Conservation (phyloP, 1,140 invertebrate genomes). For the Drosophila malerkotliana region DNA sequence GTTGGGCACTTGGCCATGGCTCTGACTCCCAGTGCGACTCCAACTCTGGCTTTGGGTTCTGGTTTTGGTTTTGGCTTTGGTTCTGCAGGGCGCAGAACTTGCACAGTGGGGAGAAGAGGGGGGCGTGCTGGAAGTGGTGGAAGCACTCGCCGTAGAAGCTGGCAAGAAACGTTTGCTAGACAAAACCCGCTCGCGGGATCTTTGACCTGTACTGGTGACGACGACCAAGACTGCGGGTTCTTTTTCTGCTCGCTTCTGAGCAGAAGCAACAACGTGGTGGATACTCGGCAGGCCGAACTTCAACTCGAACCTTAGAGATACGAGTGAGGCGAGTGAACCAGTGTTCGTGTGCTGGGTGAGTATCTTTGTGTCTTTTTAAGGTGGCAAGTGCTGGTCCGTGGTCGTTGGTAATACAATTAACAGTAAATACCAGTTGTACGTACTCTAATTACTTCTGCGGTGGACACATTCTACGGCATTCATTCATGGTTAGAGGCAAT, state of each 20-base stretch:
- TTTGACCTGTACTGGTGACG: constrained; percentile 79
- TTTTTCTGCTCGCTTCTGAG: constrained; percentile 41
- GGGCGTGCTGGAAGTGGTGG: constrained; percentile 45
- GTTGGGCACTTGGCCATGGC: constrained; percentile 51
- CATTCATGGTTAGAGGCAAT: constrained; percentile 17
- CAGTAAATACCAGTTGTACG: constrained; percentile 77
- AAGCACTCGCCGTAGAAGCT: constrained; percentile 53
- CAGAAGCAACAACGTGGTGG: constrained; percentile 55
- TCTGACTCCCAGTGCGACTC: constrained; percentile 37
- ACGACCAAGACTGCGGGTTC: constrained; percentile 23
- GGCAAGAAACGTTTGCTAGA: constrained; percentile 67
- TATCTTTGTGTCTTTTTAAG: constrained; percentile 35
- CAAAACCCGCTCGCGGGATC: constrained; percentile 80
- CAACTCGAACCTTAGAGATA: constrained; percentile 24
- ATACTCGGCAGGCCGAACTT: constrained; percentile 18
- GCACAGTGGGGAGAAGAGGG: constrained; percentile 21
- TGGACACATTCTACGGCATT: constrained; percentile 16
- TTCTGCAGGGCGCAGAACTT: constrained; percentile 48
- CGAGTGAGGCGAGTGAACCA: too few species aligned
- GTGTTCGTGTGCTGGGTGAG: neutral
- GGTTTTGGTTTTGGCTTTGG: constrained; percentile 34
- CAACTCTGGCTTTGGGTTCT: constrained; percentile 44
- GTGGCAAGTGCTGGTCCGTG: constrained; percentile 65
- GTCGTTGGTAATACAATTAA: constrained; percentile 69
- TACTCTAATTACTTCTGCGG: constrained; percentile 60